Base-by-base conservation (phyloP, 53 echinoderm and acorn worm genomes). In the Apostichopus leukothele region DNA sequence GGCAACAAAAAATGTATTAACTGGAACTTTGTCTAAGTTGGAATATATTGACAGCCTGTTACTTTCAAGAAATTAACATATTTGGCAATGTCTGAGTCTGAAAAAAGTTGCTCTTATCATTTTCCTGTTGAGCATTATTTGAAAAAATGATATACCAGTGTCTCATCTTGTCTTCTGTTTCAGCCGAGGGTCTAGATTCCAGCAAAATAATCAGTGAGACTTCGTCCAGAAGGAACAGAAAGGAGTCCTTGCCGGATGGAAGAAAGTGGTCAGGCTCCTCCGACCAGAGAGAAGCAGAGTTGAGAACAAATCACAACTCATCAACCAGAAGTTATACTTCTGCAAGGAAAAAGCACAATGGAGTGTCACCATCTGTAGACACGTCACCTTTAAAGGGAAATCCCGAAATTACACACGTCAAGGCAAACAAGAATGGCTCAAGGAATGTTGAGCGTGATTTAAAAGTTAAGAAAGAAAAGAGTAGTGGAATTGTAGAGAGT, bases 131-230 rank as follows among this genome's bases (percentile, higher is more conserved):
- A 39, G 39, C 39, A 39, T 39, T 39, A 39, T 39, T 39, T 39
- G 39, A 39, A 39, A 39, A 39, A 39, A 39, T 39, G 39, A 39
- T 39, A 39, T 39, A 39, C 39, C 39, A 39, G 39, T 39, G 39
- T 39, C 3, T 39, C 39, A 39, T 9, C 53, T 39, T 4, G n/a
- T 52, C 19, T 51, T 79, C 5, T 20, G 14, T 79, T 79, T 79
- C 79, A 79, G 79, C 20, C 52, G 79, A 51, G 53, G 51, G n/a
- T 79, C 79, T 10, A 13, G 51, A 79, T 52, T 51, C 79, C 4
- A 51, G 18, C 8, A 79, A 13, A 79, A 51, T 53, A 19, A 79
- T n/a, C 14, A 16, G 50, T 16, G 79, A 18, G 51, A 51, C 12
- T n/a, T 18, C 79, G 51, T n/a, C 79, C 19, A 51, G 79, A 13